Base-by-base conservation (phyloP, 2,797 vertebrate genomes). In the Kryptolebias ocellatus region DNA sequence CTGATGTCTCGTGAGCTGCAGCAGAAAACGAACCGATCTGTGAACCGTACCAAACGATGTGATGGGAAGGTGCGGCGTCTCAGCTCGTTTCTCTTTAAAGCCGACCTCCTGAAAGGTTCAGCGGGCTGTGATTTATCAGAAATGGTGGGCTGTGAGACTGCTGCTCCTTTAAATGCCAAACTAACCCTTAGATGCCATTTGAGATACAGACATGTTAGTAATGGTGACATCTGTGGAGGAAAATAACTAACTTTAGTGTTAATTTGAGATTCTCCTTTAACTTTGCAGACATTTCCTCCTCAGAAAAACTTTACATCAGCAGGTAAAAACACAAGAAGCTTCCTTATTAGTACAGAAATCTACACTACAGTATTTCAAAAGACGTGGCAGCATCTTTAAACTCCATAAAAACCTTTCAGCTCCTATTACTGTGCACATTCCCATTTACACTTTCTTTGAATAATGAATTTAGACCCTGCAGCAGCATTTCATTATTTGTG, bases 371-470 rank as follows among this genome's bases (percentile, higher is more conserved):
- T 42, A 14, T 14, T 42, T 42, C 39, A 14, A 42, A 42, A 14
- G 39, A 12, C 14, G 39, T 42, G 39, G 11, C 39, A 42, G 11
- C 39, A 42, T 42, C 11, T 42, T 42, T 42, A 42, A 42, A 42
- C 8, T 4, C 15, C 16, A 20, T 31, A 45, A 45, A 51, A 7
- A 49, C n/a, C 20, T 24, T 58, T 60, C 39, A 12, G 1, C 4
- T 34, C 16, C 31, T 56, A 55, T 52, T 46, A 7, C 3, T 24
- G 18, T 20, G 14, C 24, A 64, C 50, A 16, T 79, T 81, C 53
- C 51, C 11, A 15, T 63, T 52, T 9, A 24, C 27, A 7, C 31
- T 4, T 34, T 4, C 5, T 34, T 42, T 42, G 18, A 52, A 4
- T 60, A 42, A 54, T n/a, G 12, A 42, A 1, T 59, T 50, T 53